These are phyloP conservation scores for Vulpes ferrilata DNA, from an alignment of 2,113 vertebrate species.

Conservation along the genomic window DNA sequence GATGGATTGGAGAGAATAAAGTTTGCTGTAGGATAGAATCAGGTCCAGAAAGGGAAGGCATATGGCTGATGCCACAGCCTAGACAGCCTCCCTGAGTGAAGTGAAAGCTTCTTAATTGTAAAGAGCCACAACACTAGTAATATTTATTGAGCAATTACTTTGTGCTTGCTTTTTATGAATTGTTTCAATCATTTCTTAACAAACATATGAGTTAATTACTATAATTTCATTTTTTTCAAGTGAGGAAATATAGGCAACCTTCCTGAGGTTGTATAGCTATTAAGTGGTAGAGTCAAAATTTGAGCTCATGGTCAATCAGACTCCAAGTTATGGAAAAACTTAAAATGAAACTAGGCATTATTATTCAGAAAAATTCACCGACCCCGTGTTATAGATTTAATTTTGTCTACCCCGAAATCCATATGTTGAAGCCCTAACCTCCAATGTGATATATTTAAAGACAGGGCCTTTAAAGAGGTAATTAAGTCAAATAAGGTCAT, in stretches of 20 bases:
- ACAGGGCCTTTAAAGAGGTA: neutral
- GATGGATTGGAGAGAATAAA: conserved; percentile 58
- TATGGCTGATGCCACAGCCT: neutral
- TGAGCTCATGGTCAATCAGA: neutral
- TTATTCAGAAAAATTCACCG: conserved; percentile 20
- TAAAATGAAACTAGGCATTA: neutral
- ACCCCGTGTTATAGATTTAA: neutral
- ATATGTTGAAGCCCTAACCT: neutral
- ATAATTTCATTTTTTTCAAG: conserved; percentile 35
- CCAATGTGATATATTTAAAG: neutral
- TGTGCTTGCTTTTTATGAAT: neutral
- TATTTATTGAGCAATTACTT: conserved; percentile 23
- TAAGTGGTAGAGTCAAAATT: neutral
- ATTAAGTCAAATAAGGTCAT: neutral
- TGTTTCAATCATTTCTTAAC: conserved; percentile 23
- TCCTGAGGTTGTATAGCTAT: neutral
- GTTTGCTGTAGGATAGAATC: conserved; percentile 64
- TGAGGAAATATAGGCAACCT: neutral
- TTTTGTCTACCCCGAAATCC: neutral
- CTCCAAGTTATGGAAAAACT: neutral
- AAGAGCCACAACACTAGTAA: neutral
- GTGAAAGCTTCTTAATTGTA: neutral
- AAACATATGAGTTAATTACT: conserved; percentile 23
- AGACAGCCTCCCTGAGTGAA: neutral
- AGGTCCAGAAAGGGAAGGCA: conserved; percentile 50